Percentiles rank a stretch among this genome's conserved stretches.
Evolutionary conservation across 2,113 vertebrate species (phyloP).

Genomic region (Uria lomvia): DNA sequence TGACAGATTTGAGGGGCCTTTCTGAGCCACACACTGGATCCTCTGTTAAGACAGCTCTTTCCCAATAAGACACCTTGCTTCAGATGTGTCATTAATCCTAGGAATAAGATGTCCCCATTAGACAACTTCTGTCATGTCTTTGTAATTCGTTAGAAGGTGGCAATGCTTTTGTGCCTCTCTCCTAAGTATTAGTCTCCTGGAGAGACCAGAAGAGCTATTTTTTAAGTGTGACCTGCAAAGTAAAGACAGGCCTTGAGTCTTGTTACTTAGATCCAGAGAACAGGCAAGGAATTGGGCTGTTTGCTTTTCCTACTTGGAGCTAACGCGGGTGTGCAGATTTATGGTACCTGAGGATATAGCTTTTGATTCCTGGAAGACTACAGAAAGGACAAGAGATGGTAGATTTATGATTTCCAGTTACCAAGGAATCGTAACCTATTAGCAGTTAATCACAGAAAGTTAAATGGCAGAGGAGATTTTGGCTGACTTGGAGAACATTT

Average conservation of each 20-base stretch:
- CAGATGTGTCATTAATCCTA: neutral
- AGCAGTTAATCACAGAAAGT: neutral
- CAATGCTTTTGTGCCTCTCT: neutral
- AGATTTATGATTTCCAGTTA: neutral
- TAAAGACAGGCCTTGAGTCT: neutral
- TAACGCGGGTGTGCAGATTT: neutral
- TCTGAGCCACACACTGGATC: neutral
- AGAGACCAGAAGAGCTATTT: neutral
- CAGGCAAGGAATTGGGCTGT: neutral
- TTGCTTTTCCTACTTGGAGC: neutral
- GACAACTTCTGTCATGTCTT: neutral
- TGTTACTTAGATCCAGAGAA: neutral
- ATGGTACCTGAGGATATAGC: neutral
- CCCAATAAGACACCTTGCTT: neutral
- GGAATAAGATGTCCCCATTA: neutral
- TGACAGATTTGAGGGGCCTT: neutral
- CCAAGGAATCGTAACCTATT: neutral
- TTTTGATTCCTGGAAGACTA: neutral
- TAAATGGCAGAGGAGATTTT: neutral
- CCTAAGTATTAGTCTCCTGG: neutral
- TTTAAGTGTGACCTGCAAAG: neutral
- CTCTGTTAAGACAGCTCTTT: neutral
- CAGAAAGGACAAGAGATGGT: neutral
- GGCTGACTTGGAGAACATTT: neutral
- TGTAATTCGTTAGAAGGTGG: neutral